Conservation (phyloP, 2,888 invertebrate genomes). For the Hedya salicella region DNA sequence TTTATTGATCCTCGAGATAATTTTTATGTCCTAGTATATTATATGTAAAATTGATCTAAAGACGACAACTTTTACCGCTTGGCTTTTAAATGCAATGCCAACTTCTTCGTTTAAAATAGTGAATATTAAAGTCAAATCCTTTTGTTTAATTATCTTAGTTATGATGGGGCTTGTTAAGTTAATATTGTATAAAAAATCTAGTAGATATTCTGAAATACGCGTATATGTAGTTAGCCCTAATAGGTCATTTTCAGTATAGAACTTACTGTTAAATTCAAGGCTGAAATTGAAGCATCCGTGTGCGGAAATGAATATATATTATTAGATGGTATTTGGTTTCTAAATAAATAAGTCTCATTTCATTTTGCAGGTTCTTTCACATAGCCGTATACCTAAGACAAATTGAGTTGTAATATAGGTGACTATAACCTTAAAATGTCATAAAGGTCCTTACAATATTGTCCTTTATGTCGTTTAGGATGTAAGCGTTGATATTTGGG, state of each 20-base stretch:
- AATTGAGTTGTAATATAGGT: background rate
- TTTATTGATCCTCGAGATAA: no score
- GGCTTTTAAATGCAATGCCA: no score
- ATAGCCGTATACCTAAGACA: background rate
- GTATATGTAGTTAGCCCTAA: no score
- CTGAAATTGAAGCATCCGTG: no score
- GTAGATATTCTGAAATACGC: no score
- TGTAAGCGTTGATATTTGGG: conserved; percentile 16
- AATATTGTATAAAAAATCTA: no score
- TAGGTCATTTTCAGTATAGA: no score
- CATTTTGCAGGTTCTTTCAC: background rate
- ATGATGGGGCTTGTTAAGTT: background rate
- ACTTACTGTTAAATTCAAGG: no score
- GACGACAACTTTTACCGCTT: no score
- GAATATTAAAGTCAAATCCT: background rate
- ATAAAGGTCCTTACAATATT: background rate
- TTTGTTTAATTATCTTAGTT: background rate
- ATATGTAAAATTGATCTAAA: no score
- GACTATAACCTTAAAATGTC: background rate
- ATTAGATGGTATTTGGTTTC: background rate
- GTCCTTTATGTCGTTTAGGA: background rate
- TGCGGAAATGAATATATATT: background rate
- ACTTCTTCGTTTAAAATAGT: background rate
- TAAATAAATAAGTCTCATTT: background rate
- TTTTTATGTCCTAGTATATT: no score